These are phyloP conservation scores for Tapirus indicus DNA, from an alignment of 2,797 vertebrate species.

Conservation along the genomic window DNA sequence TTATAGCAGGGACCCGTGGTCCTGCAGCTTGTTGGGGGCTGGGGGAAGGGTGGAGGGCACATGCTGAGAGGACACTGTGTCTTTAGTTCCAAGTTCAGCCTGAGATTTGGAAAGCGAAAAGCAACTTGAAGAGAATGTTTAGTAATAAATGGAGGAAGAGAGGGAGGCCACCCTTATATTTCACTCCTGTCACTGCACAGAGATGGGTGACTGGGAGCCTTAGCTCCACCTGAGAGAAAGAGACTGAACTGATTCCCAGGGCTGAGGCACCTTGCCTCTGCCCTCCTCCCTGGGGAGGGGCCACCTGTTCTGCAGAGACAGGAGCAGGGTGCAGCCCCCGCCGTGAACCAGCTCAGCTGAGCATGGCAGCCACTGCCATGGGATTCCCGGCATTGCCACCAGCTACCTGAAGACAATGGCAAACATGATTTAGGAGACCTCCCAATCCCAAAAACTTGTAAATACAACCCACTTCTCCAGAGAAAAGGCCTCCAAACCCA, in stretches of 20 bases:
- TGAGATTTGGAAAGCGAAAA: neutral
- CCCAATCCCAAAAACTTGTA: no score
- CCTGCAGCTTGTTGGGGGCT: neutral
- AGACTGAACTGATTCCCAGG: neutral
- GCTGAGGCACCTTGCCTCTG: neutral
- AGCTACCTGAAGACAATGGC: neutral
- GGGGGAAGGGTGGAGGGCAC: accelerated
- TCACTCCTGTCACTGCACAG: neutral
- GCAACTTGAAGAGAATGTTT: neutral
- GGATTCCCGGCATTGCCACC: accelerated
- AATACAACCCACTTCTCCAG: neutral
- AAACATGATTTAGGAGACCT: neutral
- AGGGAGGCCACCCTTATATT: neutral
- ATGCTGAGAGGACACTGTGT: neutral
- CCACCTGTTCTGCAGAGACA: neutral
- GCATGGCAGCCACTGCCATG: accelerated
- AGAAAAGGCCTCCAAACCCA: neutral
- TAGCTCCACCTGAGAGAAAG: neutral
- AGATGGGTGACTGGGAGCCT: neutral
- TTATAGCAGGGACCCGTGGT: neutral
- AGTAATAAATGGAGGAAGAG: neutral
- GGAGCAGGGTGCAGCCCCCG: neutral
- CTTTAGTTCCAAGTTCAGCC: neutral
- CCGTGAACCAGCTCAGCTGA: neutral
- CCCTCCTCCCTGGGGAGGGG: neutral